These are phyloP conservation scores for Drosophila seguyi DNA, from an alignment of 1,140 invertebrate species.

Conservation along the genomic window DNA sequence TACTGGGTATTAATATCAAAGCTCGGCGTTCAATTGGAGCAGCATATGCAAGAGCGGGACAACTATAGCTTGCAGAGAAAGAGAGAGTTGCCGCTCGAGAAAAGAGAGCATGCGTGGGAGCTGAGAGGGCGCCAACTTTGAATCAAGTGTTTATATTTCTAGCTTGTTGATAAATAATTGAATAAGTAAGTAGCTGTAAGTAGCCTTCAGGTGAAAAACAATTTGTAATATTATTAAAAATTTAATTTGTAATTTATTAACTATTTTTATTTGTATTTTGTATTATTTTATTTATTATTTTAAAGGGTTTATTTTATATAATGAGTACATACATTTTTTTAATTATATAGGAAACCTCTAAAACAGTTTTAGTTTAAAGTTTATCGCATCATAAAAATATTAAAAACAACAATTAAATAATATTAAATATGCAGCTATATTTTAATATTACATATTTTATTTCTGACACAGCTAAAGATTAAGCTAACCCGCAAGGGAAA, in stretches of 20 bases:
- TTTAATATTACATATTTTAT: background rate
- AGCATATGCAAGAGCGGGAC: slow-evolving; percentile 35
- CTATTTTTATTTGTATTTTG: background rate
- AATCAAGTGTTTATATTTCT: slow-evolving; percentile 19
- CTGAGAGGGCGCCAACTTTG: slow-evolving; percentile 51
- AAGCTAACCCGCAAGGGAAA: background rate
- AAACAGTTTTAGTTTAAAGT: background rate
- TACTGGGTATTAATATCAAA: slow-evolving; percentile 13
- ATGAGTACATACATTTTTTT: too few relatives aligned
- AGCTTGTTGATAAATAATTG: slow-evolving; percentile 8
- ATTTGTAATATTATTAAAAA: background rate
- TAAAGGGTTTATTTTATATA: too few relatives aligned
- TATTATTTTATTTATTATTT: background rate
- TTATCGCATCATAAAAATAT: background rate
- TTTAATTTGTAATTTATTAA: background rate
- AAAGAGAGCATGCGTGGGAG: slow-evolving; percentile 20
- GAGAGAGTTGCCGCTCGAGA: background rate
- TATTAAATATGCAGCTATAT: too few relatives aligned
- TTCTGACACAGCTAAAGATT: background rate
- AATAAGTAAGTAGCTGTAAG: slow-evolving; percentile 6
- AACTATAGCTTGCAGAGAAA: background rate
- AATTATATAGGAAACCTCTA: too few relatives aligned
- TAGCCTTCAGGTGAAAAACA: background rate
- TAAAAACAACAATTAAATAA: too few relatives aligned
- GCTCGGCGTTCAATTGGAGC: slow-evolving; percentile 24